Evolutionary conservation across 1,140 invertebrate species (phyloP).

Genomic region (Stegodyphus mimosarum): DNA sequence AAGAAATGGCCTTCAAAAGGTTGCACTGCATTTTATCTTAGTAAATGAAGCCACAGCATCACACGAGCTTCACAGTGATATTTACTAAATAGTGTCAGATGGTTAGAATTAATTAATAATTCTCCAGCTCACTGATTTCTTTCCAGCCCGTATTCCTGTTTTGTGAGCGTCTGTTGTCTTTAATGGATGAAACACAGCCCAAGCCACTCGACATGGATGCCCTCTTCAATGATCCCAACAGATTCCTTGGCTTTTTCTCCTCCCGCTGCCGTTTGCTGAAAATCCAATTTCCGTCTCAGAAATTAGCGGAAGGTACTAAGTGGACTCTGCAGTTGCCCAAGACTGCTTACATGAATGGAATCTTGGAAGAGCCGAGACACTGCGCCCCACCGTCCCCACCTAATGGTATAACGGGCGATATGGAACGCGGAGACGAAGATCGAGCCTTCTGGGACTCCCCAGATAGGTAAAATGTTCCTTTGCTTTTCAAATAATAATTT

Average conservation of each 20-base stretch:
- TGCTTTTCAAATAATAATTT: too few species aligned
- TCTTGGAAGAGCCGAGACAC: constrained; percentile 33
- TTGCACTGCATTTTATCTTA: too few species aligned
- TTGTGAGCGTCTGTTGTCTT: constrained; percentile 41
- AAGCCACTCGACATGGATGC: constrained; percentile 14
- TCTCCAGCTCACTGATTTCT: not conserved
- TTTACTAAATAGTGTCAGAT: too few species aligned
- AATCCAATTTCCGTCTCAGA: constrained; percentile 4
- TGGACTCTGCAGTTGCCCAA: constrained; percentile 26
- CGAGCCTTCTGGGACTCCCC: constrained; percentile 45
- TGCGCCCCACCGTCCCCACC: constrained; percentile 38
- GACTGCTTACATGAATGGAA: constrained; percentile 40
- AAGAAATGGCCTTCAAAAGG: too few species aligned
- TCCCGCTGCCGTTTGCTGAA: constrained; percentile 26
- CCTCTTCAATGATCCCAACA: constrained; percentile 22
- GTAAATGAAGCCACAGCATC: too few species aligned
- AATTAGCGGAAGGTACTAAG: not conserved
- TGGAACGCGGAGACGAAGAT: constrained; percentile 3
- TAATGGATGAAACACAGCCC: constrained; percentile 21
- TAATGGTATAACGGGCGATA: constrained; percentile 15
- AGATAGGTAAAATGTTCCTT: constrained; percentile 13
- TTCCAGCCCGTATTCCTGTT: constrained; percentile 51
- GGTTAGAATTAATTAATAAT: not conserved
- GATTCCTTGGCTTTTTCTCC: constrained; percentile 41
- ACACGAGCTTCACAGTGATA: too few species aligned